Evolutionary conservation across 2,113 vertebrate species (phyloP).

Genomic region (Mirounga angustirostris): DNA sequence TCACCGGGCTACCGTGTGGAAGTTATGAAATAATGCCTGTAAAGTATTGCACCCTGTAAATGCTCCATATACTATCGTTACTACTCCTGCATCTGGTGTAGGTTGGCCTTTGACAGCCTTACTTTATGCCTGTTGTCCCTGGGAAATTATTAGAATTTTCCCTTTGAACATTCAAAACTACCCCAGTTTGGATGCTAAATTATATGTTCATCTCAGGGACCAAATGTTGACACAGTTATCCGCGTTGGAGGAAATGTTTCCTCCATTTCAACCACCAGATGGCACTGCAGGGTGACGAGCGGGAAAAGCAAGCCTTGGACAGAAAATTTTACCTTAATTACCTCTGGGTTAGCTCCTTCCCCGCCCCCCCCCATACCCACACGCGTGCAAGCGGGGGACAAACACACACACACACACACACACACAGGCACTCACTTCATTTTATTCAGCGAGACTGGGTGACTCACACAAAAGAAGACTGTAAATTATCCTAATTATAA

Average conservation of each 20-base stretch:
- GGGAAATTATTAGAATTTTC: background rate
- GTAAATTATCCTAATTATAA: background rate
- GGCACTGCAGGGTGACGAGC: slow-evolving; percentile 1
- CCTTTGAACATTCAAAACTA: background rate
- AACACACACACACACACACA: background rate
- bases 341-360: background rate
- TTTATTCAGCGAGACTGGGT: background rate
- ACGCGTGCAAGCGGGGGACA: background rate
- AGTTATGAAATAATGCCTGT: background rate
- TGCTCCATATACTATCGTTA: background rate
- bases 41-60: background rate
- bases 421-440: background rate
- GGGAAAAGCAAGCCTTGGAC: background rate
- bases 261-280: slow-evolving; percentile 31
- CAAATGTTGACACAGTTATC: too few relatives aligned
- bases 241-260: background rate
- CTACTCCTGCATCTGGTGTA: background rate
- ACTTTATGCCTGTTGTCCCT: background rate
- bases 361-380: too few relatives aligned
- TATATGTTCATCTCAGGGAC: background rate
- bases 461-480: background rate
- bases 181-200: background rate
- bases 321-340: background rate
- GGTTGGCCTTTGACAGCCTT: background rate
- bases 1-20: background rate